Evolutionary conservation across 2,797 vertebrate genomes (phyloP).

Genomic region (Syndactyla subalaris): DNA sequence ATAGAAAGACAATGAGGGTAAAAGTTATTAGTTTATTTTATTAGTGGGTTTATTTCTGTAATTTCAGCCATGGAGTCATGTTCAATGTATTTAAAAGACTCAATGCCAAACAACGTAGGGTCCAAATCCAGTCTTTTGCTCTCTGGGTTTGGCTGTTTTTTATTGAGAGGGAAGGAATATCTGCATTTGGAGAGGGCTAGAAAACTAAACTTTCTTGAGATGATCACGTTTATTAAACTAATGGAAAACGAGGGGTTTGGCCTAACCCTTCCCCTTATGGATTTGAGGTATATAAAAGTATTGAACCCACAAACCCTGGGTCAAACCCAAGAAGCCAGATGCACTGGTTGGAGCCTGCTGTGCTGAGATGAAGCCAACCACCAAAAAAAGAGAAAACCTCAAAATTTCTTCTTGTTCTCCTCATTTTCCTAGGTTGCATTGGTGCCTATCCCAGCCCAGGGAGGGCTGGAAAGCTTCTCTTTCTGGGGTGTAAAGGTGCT

Average conservation of each 20-base stretch:
- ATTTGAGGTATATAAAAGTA: not conserved
- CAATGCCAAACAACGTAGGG: not conserved
- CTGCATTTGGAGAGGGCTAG: not conserved
- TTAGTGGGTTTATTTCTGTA: not conserved
- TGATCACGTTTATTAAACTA: not conserved
- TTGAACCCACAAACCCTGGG: not conserved
- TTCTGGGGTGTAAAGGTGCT: not conserved
- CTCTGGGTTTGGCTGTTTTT: not conserved
- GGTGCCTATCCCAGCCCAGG: accelerated
- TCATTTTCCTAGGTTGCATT: accelerated
- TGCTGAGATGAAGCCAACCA: not conserved
- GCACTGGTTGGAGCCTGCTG: not conserved
- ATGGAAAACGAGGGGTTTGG: not conserved
- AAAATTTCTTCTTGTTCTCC: not conserved
- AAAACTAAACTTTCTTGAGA: not conserved
- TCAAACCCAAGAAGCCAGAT: not conserved
- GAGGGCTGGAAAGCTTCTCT: not conserved
- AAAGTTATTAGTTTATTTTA: conserved; percentile 27
- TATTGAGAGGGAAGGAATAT: not conserved
- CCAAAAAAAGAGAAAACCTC: not conserved
- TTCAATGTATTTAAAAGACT: not conserved
- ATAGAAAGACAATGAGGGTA: conserved; percentile 12
- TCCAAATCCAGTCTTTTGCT: not conserved
- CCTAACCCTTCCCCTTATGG: not conserved
- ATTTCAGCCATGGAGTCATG: conserved; percentile 25